Percentiles rank a stretch among this genome's conserved stretches.
Evolutionary conservation across 2,888 invertebrate species (phyloP).

Genomic region (Xanthorhoe designata): DNA sequence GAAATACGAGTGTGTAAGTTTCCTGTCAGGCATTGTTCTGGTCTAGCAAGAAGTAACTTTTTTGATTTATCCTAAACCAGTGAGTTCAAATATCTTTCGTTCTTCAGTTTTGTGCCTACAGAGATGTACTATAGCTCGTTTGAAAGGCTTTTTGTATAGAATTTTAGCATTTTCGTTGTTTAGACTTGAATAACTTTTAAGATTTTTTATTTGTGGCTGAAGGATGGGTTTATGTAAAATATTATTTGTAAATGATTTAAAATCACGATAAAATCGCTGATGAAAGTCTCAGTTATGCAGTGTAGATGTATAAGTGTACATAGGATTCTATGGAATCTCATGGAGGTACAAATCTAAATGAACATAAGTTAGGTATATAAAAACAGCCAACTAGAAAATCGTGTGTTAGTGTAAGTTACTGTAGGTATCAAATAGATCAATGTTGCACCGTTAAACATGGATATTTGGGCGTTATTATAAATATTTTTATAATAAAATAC

Average conservation of each 20-base stretch:
- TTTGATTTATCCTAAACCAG: neutral
- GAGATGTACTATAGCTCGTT: neutral
- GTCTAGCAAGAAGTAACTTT: neutral
- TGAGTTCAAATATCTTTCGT: neutral
- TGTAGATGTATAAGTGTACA: conserved; percentile 18
- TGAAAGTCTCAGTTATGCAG: conserved; percentile 16
- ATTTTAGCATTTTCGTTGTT: neutral
- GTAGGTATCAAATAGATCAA: conserved; percentile 57
- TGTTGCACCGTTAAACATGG: conserved; percentile 74
- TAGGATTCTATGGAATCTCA: conserved; percentile 16
- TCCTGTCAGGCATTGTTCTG: too few species aligned
- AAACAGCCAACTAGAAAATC: conserved; percentile 45
- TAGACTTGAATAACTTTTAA: neutral
- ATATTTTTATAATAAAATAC: conserved; percentile 78
- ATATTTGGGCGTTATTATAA: conserved; percentile 74
- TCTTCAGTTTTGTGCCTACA: neutral
- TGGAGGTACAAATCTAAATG: conserved; percentile 10
- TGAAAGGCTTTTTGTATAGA: neutral
- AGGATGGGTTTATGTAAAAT: conserved; percentile 10
- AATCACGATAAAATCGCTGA: conserved; percentile 31
- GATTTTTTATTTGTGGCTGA: neutral
- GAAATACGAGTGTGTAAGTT: too few species aligned
- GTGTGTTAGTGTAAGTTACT: conserved; percentile 56
- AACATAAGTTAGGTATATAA: conserved; percentile 21
- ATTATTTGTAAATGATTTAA: conserved; percentile 14